A percentile compares a stretch with the other conserved stretches of the same genome.
Conservation (phyloP, 2,888 invertebrate genomes). For the Platycnemis pennipes region DNA sequence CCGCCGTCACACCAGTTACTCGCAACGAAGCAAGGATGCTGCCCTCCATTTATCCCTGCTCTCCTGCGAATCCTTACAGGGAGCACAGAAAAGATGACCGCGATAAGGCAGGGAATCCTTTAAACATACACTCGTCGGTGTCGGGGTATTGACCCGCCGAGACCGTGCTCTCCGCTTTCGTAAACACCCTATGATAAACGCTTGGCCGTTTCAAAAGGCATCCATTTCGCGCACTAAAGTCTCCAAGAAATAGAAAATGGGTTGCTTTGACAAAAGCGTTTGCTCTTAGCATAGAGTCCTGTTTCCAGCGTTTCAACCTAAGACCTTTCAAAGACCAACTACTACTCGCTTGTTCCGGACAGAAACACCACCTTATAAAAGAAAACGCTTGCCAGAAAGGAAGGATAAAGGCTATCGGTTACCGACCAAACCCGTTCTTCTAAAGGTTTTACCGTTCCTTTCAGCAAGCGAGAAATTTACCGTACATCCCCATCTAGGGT, state of each 20-base stretch:
- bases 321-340: too few relatives aligned
- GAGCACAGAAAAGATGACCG: background rate
- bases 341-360: too few relatives aligned
- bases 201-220: background rate
- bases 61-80: background rate
- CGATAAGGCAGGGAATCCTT: conserved; percentile 49
- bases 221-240: background rate
- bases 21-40: conserved; percentile 7
- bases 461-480: too few relatives aligned
- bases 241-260: background rate
- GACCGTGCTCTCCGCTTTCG: background rate
- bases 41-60: background rate
- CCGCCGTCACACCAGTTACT: background rate
- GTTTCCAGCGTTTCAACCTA: too few relatives aligned
- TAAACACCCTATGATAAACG: background rate
- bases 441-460: too few relatives aligned
- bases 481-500: too few relatives aligned
- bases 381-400: too few relatives aligned
- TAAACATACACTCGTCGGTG: conserved; percentile 1
- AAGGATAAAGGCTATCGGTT: too few relatives aligned
- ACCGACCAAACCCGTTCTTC: too few relatives aligned
- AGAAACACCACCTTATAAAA: too few relatives aligned
- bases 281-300: background rate
- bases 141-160: conserved; percentile 18
- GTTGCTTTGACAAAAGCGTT: background rate